A percentile compares a stretch with the other conserved stretches of the same genome.
These are phyloP conservation scores for Drosophila lowei DNA, from an alignment of 1,140 invertebrate species.

Conservation along the genomic window DNA sequence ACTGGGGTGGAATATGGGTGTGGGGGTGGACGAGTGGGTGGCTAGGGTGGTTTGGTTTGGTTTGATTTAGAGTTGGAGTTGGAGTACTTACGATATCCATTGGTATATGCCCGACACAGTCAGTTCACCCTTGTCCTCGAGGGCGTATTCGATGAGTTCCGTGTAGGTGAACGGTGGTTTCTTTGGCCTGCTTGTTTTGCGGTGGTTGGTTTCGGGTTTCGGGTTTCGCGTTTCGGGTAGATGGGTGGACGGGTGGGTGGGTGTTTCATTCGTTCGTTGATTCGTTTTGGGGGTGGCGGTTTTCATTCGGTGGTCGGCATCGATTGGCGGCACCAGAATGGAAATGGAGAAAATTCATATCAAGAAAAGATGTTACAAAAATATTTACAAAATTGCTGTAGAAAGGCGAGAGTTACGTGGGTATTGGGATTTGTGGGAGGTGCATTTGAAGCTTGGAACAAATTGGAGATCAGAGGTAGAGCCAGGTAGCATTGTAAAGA, in stretches of 20 bases:
- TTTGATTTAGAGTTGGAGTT: background rate
- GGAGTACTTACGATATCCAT: conserved; percentile 94
- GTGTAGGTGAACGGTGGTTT: conserved; percentile 94
- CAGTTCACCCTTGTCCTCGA: conserved; percentile 91
- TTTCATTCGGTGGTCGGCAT: conserved; percentile 32
- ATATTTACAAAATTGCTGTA: background rate
- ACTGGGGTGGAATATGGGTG: background rate
- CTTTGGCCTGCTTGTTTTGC: conserved; percentile 84
- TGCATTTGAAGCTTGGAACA: too few species aligned
- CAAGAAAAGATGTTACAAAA: conserved; percentile 13
- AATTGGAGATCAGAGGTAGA: too few species aligned
- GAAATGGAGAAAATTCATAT: conserved; percentile 12
- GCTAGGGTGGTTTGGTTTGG: background rate
- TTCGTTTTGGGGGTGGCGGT: conserved; percentile 5
- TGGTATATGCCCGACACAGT: conserved; percentile 95
- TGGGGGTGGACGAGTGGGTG: background rate
- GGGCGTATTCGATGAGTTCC: conserved; percentile 92
- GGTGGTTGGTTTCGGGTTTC: conserved; percentile 63
- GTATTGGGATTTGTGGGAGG: too few species aligned
- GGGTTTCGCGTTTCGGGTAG: conserved; percentile 8
- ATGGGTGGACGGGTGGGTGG: conserved; percentile 5
- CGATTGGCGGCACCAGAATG: conserved; percentile 48
- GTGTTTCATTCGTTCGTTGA: conserved; percentile 15
- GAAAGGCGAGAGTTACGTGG: too few species aligned
- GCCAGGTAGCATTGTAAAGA: too few species aligned